Evolutionary conservation across 2,797 vertebrate genomes (phyloP), one percentile per base, ranked within the genome.

Genomic region (Gorsachius magnificus): DNA sequence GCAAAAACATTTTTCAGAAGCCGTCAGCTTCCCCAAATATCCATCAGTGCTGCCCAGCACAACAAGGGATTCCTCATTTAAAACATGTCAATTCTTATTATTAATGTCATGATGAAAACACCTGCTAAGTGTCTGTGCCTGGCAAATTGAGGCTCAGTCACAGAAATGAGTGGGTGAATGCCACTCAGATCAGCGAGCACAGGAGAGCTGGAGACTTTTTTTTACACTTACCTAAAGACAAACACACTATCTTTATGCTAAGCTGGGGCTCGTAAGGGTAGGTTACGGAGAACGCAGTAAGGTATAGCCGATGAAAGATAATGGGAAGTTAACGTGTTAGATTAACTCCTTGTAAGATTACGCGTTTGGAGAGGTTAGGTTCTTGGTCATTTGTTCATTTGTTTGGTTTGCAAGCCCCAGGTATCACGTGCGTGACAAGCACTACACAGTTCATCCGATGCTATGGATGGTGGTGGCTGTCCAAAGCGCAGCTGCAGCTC

Each of bases 1-100:
- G 97, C 96, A 97, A 96, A 95, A 97, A 46, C 91, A 95, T 97
- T 97, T 97, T 96, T 97, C 96, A 95, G 94, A 88, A 90, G 92
- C 97, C 87, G 66, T 96, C 98, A 94, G 54, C 95, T 91, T 87
- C 79, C 64, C 92, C 91, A 91, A 92, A 95, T 84, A 97, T 96
- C 98, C 95, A 96, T 97, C 97, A 97, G 93, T 35, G 36, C 87
- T 87, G 82, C 90, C 72, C 80, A 72, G 95, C 79, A 93, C 76
- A 85, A 96, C 77, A 96, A 97, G 96, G 95, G 96, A 90, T 86
- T 88, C 96, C 93, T 97, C 97, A 97, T 97, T 97, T 97, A 95
- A 94, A 97, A 95, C 5, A 1, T 94, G 97, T 96, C 97, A 96
- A 93, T 97, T 97, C 96, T 96, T 95, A 94, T 98, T 97, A 97